Conservation (phyloP, 2,888 invertebrate genomes). For the Tenthredo distinguenda region DNA sequence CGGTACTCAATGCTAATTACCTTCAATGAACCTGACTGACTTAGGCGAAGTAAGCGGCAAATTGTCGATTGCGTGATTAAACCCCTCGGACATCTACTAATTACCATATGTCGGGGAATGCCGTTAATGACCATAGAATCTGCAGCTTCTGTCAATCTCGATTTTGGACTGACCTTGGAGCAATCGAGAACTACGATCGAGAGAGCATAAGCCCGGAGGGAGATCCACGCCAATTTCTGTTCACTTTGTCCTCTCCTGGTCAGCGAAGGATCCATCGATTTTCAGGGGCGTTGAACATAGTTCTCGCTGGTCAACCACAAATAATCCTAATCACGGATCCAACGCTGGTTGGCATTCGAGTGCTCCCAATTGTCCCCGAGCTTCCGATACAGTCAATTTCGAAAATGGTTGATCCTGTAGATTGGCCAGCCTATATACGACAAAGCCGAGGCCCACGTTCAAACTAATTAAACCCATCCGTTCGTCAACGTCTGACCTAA, state of each 20-base stretch:
- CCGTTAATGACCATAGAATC: constrained; percentile 35
- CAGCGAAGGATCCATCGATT: constrained; percentile 67
- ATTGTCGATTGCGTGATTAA: constrained; percentile 15
- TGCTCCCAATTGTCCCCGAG: constrained; percentile 68
- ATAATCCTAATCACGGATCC: constrained; percentile 74
- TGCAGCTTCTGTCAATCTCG: constrained; percentile 20
- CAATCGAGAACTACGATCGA: not conserved
- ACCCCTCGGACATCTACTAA: not conserved
- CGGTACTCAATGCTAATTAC: constrained; percentile 19
- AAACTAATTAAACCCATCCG: constrained; percentile 46
- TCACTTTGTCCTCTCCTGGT: constrained; percentile 56
- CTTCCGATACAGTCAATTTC: constrained; percentile 60
- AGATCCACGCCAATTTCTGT: constrained; percentile 52
- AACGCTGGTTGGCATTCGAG: constrained; percentile 55
- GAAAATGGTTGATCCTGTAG: constrained; percentile 39
- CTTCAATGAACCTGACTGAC: constrained; percentile 18
- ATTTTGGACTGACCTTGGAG: constrained; percentile 32
- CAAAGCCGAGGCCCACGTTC: constrained; percentile 8
- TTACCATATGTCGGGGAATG: not conserved
- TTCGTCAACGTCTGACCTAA: constrained; percentile 49
- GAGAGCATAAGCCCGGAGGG: constrained; percentile 13
- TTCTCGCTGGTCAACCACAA: constrained; percentile 68
- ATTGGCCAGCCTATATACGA: constrained; percentile 28
- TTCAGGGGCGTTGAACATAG: constrained; percentile 67
- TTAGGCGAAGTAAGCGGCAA: constrained; percentile 25